A percentile compares a stretch with the other conserved stretches of the same genome.
phyloP scores from a whole-genome alignment of 1,140 invertebrate genomes.

The Heliconius melpomene region DNA sequence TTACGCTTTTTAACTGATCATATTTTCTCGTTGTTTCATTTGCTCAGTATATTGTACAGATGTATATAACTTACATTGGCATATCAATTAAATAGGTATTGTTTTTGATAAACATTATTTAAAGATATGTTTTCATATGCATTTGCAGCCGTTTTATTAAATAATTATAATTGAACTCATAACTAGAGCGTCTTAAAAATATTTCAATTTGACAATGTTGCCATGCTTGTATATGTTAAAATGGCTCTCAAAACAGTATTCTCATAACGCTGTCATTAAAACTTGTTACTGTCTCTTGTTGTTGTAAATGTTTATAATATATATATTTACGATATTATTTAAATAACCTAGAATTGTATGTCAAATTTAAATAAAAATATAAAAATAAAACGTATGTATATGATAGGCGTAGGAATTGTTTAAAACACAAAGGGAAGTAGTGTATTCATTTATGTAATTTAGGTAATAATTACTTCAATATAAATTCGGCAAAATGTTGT shows the following conservation, averaged over 20 bases:
- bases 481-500: neutral
- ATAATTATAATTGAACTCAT: neutral
- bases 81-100: slow-evolving; percentile 55
- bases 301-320: slow-evolving; percentile 77
- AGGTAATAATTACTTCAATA: neutral
- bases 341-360: slow-evolving; percentile 66
- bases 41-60: slow-evolving; percentile 57
- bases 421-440: slow-evolving; percentile 14
- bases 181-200: neutral
- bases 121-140: neutral
- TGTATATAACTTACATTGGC: slow-evolving; percentile 70
- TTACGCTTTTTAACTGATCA: slow-evolving; percentile 27
- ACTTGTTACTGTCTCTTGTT: slow-evolving; percentile 70
- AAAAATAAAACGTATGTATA: slow-evolving; percentile 43
- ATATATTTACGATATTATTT: slow-evolving; percentile 62
- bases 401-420: slow-evolving; percentile 44
- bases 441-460: slow-evolving; percentile 15
- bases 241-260: neutral
- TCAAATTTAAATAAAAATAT: slow-evolving; percentile 52
- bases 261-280: neutral
- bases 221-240: neutral
- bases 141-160: neutral
- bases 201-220: neutral
- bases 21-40: slow-evolving; percentile 43
- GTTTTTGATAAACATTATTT: neutral